Percentiles rank a stretch among this genome's conserved stretches.
phyloP scores from a whole-genome alignment of 2,113 vertebrate genomes.

The Clarias gariepinus region DNA sequence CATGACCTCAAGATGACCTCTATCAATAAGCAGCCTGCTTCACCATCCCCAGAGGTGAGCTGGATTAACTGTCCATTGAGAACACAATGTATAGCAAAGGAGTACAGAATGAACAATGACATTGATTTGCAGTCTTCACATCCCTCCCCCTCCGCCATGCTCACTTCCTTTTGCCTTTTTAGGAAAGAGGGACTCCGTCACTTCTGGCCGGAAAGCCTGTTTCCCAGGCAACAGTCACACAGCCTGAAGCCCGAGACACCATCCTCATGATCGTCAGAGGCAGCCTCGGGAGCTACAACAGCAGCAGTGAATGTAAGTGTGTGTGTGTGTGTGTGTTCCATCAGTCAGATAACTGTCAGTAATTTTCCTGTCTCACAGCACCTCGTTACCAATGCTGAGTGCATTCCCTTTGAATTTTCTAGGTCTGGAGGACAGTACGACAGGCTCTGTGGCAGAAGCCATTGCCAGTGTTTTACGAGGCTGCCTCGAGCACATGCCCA shows the following conservation, averaged over 20 bases:
- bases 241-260: slow-evolving; percentile 84
- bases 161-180: slow-evolving; percentile 63
- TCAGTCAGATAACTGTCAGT: slow-evolving; percentile 28
- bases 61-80: slow-evolving; percentile 43
- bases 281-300: slow-evolving; percentile 95
- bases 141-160: neutral
- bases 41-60: slow-evolving; percentile 83
- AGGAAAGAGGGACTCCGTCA: slow-evolving; percentile 84
- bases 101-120: slow-evolving; percentile 18
- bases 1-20: slow-evolving; percentile 88
- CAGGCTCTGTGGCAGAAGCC: slow-evolving; percentile 89
- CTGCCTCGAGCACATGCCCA: slow-evolving; percentile 93
- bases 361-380: slow-evolving; percentile 28
- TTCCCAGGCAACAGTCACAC: slow-evolving; percentile 75
- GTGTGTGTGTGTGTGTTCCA: slow-evolving; percentile 10
- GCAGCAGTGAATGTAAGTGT: slow-evolving; percentile 94
- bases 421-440: slow-evolving; percentile 94
- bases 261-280: slow-evolving; percentile 96
- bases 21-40: slow-evolving; percentile 84
- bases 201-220: slow-evolving; percentile 76
- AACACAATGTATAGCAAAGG: slow-evolving; percentile 41
- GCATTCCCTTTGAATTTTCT: slow-evolving; percentile 51
- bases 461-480: slow-evolving; percentile 87
- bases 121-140: slow-evolving; percentile 43
- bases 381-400: slow-evolving; percentile 34